A percentile compares a stretch with the other conserved stretches of the same genome.
Evolutionary conservation across 2,797 vertebrate genomes (phyloP).

Genomic region (Hydrocynus forskahlii): DNA sequence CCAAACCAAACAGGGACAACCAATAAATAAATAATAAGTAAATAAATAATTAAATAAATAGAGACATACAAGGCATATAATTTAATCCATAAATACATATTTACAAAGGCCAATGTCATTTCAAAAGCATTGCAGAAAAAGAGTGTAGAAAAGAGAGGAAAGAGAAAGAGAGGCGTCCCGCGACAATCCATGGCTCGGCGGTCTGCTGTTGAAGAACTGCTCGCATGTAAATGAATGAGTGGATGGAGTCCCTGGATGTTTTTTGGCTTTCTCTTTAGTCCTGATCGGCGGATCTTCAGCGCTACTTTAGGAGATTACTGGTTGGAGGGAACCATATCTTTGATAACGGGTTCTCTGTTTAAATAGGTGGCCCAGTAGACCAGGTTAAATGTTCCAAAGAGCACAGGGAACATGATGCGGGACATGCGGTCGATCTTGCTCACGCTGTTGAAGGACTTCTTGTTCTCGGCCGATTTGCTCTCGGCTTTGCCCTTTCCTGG

Average conservation of each 20-base stretch:
- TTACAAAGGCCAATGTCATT: constrained; percentile 77
- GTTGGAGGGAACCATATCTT: constrained; percentile 91
- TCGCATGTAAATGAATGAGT: constrained; percentile 81
- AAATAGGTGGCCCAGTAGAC: constrained; percentile 99
- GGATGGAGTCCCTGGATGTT: constrained; percentile 87
- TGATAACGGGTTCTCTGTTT: constrained; percentile 94
- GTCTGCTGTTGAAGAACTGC: constrained; percentile 58
- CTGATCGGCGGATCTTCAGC: constrained; percentile 74
- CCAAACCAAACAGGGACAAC: constrained; percentile 67
- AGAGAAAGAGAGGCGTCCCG: constrained; percentile 70
- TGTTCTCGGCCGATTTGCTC: constrained; percentile 87
- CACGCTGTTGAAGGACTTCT: constrained; percentile 99
- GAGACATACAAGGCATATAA: constrained; percentile 63
- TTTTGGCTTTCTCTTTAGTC: constrained; percentile 80
- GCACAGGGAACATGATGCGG: constrained; percentile 96
- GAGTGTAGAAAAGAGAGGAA: constrained; percentile 75
- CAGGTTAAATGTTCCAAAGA: constrained; percentile 95
- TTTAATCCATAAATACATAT: constrained; percentile 65
- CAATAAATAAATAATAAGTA: constrained; percentile 56
- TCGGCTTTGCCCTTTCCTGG: constrained; percentile 87
- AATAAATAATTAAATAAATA: constrained; percentile 59
- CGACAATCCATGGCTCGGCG: constrained; percentile 71
- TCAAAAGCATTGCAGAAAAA: constrained; percentile 79
- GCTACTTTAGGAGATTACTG: constrained; percentile 68
- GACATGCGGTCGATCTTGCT: constrained; percentile 99